Base-by-base conservation (phyloP, 2,797 vertebrate genomes). In the Karalla daura region DNA sequence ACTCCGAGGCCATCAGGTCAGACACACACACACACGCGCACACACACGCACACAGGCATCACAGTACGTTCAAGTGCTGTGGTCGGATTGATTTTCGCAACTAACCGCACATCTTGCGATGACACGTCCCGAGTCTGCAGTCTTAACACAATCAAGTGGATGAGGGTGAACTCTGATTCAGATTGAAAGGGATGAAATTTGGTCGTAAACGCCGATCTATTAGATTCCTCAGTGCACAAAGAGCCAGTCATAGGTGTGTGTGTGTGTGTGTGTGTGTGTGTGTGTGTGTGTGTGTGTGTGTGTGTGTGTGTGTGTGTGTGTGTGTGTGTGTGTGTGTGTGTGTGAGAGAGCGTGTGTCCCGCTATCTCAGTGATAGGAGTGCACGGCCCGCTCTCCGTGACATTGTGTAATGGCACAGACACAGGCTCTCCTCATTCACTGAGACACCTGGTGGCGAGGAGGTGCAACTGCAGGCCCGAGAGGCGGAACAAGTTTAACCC, bases 1-100 rank as follows among this genome's bases (percentile, higher is more conserved):
- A 99, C 91, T 98, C 98, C 18, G 98, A 99, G 91, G 97, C 98
- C 75, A 99, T 99, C 91, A 99, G 98, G 98, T 92, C 39, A 65
- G 82, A 95, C 90, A 88, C 83, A 27, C n/a, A n/a, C n/a, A n/a
- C n/a, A n/a, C n/a, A n/a, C n/a, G n/a, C n/a, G n/a, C n/a, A n/a
- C n/a, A n/a, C n/a, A n/a, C n/a, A n/a, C n/a, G n/a, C n/a, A n/a
- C n/a, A n/a, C n/a, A n/a, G n/a, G n/a, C n/a, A 0, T n/a, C 11
- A 2, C n/a, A 0, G 50, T 7, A 8, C 7, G 14, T 33, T 44
- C 6, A 27, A 36, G 2, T 36, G 2, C 11, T n/a, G 5, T 1
- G 0, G 12, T 30, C 28, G 17, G 12, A 7, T 24, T 2, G 25
- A 14, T 11, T 49, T 41, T 46, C 8, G 43, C 32, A 65, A 43